Conservation (phyloP, 2,113 vertebrate species). For the Tachycineta bicolor region DNA sequence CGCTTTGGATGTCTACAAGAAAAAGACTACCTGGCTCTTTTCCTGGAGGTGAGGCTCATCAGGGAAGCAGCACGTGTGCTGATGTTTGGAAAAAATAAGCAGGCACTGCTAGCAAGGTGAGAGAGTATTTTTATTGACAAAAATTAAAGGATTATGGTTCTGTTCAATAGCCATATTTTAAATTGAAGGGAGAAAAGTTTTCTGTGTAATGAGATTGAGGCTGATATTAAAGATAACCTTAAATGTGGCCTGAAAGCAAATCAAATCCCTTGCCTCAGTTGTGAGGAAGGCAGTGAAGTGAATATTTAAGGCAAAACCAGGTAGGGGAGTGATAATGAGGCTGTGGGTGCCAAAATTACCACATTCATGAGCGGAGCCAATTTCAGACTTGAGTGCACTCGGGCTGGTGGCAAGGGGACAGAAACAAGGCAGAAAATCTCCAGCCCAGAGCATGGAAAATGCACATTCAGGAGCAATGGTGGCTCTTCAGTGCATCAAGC, state of each 20-base stretch:
- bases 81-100: not conserved
- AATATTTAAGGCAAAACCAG: not conserved
- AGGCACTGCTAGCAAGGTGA: not conserved
- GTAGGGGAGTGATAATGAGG: not conserved
- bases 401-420: not conserved
- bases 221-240: not conserved
- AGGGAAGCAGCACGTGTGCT: not conserved
- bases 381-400: constrained; percentile 46
- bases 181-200: not conserved
- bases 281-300: not conserved
- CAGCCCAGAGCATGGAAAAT: not conserved
- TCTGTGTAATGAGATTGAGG: not conserved
- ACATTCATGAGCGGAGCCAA: constrained; percentile 18
- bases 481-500: not conserved
- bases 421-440: constrained; percentile 14
- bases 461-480: not conserved
- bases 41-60: constrained; percentile 2
- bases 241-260: constrained; percentile 18
- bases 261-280: not conserved
- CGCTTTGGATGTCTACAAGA: not conserved
- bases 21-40: not conserved
- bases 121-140: not conserved
- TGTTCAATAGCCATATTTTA: not conserved
- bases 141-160: not conserved
- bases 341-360: not conserved